phyloP scores from a whole-genome alignment of 2,888 invertebrate species.

The Criorhina ranunculi region DNA sequence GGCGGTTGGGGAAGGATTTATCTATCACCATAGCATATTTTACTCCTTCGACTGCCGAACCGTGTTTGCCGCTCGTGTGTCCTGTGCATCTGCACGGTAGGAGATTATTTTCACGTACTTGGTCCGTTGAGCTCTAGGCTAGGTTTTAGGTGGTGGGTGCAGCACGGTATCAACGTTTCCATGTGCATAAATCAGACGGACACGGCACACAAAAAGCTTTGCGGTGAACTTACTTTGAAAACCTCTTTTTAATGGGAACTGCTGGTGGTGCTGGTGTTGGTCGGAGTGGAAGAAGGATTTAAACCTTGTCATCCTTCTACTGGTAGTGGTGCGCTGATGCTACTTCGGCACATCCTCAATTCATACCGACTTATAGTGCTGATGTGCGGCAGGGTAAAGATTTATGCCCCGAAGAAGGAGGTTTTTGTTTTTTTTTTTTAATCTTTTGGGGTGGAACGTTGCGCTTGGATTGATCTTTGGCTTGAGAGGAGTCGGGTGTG shows the following conservation, averaged over 20 bases:
- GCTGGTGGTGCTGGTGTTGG: constrained; percentile 12
- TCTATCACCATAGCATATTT: constrained; percentile 75
- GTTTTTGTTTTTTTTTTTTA: constrained; percentile 25
- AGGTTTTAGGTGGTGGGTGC: constrained; percentile 55
- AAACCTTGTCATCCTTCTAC: constrained; percentile 62
- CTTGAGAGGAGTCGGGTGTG: constrained; percentile 31
- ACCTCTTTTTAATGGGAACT: constrained; percentile 77
- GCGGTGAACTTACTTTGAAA: constrained; percentile 78
- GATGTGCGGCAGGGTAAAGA: constrained; percentile 64
- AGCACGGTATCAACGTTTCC: constrained; percentile 69
- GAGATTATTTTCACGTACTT: constrained; percentile 75
- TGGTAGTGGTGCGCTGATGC: constrained; percentile 38
- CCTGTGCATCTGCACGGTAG: constrained; percentile 67
- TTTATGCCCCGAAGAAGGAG: constrained; percentile 59
- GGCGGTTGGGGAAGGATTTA: constrained; percentile 75
- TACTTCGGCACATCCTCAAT: constrained; percentile 75
- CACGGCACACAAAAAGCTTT: constrained; percentile 78
- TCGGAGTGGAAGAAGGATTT: constrained; percentile 57
- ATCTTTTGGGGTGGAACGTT: constrained; percentile 43
- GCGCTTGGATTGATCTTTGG: constrained; percentile 71
- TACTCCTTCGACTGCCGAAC: constrained; percentile 62
- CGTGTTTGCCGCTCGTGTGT: constrained; percentile 58
- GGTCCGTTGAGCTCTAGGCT: constrained; percentile 56
- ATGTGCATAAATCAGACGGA: constrained; percentile 78
- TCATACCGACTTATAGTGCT: constrained; percentile 73